Evolutionary conservation across 2,888 invertebrate genomes (phyloP).

Genomic region (Netelia inedita): DNA sequence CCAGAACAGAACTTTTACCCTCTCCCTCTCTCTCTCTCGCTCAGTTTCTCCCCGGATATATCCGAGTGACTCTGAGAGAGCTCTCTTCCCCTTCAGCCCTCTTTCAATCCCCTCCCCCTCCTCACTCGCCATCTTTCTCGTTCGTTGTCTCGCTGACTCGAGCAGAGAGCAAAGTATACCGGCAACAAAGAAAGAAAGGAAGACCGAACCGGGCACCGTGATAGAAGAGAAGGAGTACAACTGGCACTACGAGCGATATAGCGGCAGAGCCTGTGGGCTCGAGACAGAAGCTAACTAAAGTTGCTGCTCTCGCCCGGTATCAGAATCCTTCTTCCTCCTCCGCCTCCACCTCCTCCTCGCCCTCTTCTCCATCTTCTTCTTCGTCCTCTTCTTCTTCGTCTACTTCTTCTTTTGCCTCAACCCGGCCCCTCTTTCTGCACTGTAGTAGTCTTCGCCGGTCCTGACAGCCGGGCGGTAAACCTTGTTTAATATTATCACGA

Average conservation of each 20-base stretch:
- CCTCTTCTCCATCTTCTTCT: conserved; percentile 37
- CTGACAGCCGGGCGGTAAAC: conserved; percentile 54
- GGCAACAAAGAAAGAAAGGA: conserved; percentile 45
- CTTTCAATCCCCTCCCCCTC: not conserved
- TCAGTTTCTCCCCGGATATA: conserved; percentile 42
- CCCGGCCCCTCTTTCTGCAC: not conserved
- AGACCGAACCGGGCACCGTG: conserved; percentile 8
- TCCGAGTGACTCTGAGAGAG: conserved; percentile 1
- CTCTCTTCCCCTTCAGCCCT: conserved; percentile 30
- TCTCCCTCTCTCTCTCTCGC: conserved; percentile 24
- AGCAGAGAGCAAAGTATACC: conserved; percentile 51
- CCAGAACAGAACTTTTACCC: conserved; percentile 57
- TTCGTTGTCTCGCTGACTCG: conserved; percentile 50
- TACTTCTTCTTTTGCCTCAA: conserved; percentile 3
- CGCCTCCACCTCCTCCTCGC: not conserved
- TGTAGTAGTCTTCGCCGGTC: conserved; percentile 19
- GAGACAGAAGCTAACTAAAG: conserved; percentile 66
- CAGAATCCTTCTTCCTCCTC: conserved; percentile 32
- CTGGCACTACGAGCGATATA: conserved; percentile 27
- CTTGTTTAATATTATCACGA: conserved; percentile 64
- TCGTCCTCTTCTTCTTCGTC: not conserved
- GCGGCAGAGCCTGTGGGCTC: conserved; percentile 50
- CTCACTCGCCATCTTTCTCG: not conserved
- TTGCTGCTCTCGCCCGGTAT: conserved; percentile 49
- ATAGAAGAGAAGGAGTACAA: conserved; percentile 26